A percentile compares a stretch with the other conserved stretches of the same genome.
phyloP scores from a whole-genome alignment of 2,888 invertebrate genomes.

The Syrphus vitripennis region DNA sequence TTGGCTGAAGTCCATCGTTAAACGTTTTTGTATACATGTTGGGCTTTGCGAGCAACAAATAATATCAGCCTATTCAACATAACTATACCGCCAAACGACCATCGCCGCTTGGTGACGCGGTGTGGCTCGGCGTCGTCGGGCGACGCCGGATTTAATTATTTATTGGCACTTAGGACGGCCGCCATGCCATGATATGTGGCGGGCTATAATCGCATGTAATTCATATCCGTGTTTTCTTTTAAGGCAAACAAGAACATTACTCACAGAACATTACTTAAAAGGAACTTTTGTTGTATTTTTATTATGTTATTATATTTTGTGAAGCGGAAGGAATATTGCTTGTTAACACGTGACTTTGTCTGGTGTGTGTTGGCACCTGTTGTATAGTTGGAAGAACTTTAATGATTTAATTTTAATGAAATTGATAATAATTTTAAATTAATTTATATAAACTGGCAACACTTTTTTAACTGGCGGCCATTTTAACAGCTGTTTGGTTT shows the following conservation, averaged over 20 bases:
- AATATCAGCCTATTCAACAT: slow-evolving; percentile 7
- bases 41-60: slow-evolving; percentile 33
- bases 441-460: neutral
- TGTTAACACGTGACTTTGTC: slow-evolving; percentile 27
- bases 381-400: neutral
- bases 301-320: slow-evolving; percentile 33
- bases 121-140: neutral
- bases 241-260: slow-evolving; percentile 16
- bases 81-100: neutral
- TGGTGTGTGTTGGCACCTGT: slow-evolving; percentile 17
- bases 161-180: slow-evolving; percentile 39
- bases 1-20: slow-evolving; percentile 64
- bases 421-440: neutral
- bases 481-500: too few species aligned
- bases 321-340: slow-evolving; percentile 32
- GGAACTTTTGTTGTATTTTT: neutral
- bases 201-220: slow-evolving; percentile 62
- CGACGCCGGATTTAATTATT: slow-evolving; percentile 64
- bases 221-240: slow-evolving; percentile 41
- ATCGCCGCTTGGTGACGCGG: neutral
- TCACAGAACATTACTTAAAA: slow-evolving; percentile 27
- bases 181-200: slow-evolving; percentile 41
- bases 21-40: slow-evolving; percentile 1
- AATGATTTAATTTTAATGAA: neutral
- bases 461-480: too few species aligned